Percentiles rank a stretch among this genome's conserved stretches.
Evolutionary conservation across 1,140 invertebrate genomes (phyloP).

Genomic region (Lerema accius): DNA sequence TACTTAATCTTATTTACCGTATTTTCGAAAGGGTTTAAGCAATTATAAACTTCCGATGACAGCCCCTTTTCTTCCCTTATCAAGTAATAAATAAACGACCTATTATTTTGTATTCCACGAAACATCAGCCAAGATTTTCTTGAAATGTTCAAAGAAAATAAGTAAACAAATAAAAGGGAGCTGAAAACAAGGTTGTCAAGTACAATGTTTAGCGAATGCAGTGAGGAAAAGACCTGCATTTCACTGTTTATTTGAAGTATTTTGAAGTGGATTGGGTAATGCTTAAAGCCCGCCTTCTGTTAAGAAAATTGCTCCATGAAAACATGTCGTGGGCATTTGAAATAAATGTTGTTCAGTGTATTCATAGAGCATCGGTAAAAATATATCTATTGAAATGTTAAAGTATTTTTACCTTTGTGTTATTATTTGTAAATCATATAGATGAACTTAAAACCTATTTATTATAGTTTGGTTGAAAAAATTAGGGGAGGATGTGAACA

Average conservation of each 20-base stretch:
- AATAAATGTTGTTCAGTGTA: background rate
- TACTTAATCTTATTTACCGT: background rate
- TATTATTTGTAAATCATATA: too few species aligned
- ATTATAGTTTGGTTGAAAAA: too few species aligned
- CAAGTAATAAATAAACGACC: background rate
- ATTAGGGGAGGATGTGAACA: too few species aligned
- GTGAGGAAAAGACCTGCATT: slow-evolving; percentile 4
- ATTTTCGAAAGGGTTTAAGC: background rate
- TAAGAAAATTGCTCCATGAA: slow-evolving; percentile 13
- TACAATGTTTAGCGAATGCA: slow-evolving; percentile 5
- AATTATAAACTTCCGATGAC: background rate
- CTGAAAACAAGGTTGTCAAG: slow-evolving; percentile 3
- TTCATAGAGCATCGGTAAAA: background rate
- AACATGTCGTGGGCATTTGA: background rate
- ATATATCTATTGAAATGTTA: too few species aligned
- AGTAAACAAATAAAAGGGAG: background rate
- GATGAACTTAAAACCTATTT: too few species aligned
- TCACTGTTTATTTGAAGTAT: slow-evolving; percentile 15
- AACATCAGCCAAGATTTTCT: background rate
- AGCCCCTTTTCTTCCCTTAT: background rate
- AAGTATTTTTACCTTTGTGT: too few species aligned
- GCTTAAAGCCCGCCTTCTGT: slow-evolving; percentile 3
- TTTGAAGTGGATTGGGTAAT: slow-evolving; percentile 13
- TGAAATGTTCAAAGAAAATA: background rate
- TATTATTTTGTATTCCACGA: background rate